These are phyloP conservation scores for Amazona vittata DNA, from an alignment of 2,113 vertebrate species.

Conservation along the genomic window DNA sequence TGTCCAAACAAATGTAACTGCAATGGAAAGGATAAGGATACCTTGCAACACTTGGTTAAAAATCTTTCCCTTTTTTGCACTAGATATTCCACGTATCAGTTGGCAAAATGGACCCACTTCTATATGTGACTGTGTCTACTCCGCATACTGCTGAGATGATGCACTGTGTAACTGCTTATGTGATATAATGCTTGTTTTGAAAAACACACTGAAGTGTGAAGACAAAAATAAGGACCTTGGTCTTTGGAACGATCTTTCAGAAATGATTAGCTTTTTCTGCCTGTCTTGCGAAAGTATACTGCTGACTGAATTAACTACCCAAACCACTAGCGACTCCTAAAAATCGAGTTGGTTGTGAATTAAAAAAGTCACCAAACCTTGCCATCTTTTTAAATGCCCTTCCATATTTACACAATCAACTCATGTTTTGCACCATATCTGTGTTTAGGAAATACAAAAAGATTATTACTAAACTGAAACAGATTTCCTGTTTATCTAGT, in stretches of 20 bases:
- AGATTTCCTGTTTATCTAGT: not conserved
- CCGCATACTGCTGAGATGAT: not conserved
- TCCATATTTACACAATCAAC: not conserved
- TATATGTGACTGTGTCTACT: not conserved
- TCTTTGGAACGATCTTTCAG: not conserved
- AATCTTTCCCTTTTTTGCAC: not conserved
- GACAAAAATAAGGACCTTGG: not conserved
- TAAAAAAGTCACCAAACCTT: not conserved
- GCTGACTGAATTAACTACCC: not conserved
- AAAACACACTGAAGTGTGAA: not conserved
- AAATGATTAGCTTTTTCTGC: not conserved
- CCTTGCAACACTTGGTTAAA: not conserved
- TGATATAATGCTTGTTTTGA: not conserved
- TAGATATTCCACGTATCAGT: not conserved
- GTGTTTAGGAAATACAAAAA: not conserved
- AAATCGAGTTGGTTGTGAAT: not conserved
- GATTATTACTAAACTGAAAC: not conserved
- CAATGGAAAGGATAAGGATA: not conserved
- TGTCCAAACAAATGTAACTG: not conserved
- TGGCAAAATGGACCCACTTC: not conserved
- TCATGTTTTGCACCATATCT: not conserved
- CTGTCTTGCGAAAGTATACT: not conserved
- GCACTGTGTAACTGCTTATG: not conserved
- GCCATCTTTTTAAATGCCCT: not conserved
- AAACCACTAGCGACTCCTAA: not conserved